Conservation (phyloP, 2,888 invertebrate genomes). For the Pheosia tremula region DNA sequence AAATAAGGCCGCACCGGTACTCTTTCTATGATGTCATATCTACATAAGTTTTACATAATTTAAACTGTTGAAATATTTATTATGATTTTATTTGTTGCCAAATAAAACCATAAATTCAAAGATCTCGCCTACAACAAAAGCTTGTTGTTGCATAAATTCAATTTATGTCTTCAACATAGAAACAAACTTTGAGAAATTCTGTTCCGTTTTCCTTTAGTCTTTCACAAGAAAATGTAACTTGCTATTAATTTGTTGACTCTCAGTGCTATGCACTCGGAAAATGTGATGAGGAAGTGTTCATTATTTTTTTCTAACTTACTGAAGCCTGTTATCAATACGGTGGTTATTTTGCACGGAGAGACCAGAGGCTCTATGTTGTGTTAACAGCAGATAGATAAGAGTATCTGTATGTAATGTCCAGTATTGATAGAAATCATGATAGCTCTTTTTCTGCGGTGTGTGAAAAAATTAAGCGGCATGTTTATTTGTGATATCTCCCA, state of each 20-base stretch:
- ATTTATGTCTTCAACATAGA: neutral
- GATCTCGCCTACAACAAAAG: neutral
- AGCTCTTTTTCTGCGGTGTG: no score
- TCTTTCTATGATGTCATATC: no score
- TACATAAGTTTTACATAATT: no score
- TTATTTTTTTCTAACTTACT: neutral
- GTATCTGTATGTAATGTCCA: no score
- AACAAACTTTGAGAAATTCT: constrained; percentile 1
- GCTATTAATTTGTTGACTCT: neutral
- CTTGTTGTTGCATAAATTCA: neutral
- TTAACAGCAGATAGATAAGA: no score
- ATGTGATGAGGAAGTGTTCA: neutral
- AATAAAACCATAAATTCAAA: constrained; percentile 1
- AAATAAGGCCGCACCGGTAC: no score
- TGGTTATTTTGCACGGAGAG: neutral
- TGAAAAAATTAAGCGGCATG: no score
- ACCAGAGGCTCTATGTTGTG: no score
- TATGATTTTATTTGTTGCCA: neutral
- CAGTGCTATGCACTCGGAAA: neutral
- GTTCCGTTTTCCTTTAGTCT: neutral
- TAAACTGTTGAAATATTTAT: neutral
- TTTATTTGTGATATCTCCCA: no score
- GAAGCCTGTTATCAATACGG: neutral
- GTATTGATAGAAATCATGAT: no score
- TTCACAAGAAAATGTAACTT: neutral